Percentiles rank a stretch among this genome's conserved stretches.
These are phyloP conservation scores for Scaptodrosophila lebanonensis DNA, from an alignment of 1,140 invertebrate species.

Conservation along the genomic window DNA sequence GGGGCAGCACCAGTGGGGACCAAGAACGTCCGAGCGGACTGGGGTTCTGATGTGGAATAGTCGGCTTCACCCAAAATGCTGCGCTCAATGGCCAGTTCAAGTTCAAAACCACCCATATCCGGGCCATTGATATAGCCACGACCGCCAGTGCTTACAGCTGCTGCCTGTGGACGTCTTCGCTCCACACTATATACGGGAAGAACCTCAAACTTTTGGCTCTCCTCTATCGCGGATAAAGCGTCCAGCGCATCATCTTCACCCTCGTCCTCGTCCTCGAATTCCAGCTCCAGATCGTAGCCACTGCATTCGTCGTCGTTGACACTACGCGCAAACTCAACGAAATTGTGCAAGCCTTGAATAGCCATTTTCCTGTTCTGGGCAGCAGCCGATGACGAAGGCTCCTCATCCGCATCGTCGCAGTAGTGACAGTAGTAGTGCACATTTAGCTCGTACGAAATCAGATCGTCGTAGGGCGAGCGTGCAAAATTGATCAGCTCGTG, in stretches of 20 bases:
- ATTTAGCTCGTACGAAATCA: slow-evolving; percentile 48
- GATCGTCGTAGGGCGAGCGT: slow-evolving; percentile 85
- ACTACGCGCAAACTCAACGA: slow-evolving; percentile 33
- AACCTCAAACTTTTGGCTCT: too few species aligned
- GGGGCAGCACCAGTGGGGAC: too few species aligned
- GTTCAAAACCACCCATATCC: background rate
- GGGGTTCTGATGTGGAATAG: too few species aligned
- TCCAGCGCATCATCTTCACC: slow-evolving; percentile 2
- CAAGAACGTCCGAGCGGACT: too few species aligned
- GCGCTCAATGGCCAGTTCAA: slow-evolving; percentile 33
- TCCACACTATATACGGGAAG: too few species aligned
- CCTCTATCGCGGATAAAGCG: too few species aligned
- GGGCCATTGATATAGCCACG: background rate
- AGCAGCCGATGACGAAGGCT: background rate
- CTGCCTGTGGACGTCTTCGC: too few species aligned
- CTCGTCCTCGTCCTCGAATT: slow-evolving; percentile 31
- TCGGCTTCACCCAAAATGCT: slow-evolving; percentile 19
- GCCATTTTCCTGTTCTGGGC: background rate
- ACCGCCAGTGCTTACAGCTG: background rate
- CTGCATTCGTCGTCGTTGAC: slow-evolving; percentile 42
- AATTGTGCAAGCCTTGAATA: slow-evolving; percentile 13
- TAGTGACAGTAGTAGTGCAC: slow-evolving; percentile 19
- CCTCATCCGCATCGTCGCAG: background rate
- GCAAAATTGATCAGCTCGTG: slow-evolving; percentile 94
- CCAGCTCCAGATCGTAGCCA: slow-evolving; percentile 15